phyloP scores from a whole-genome alignment of 2,797 vertebrate genomes.

The Ispidina lecontei region DNA sequence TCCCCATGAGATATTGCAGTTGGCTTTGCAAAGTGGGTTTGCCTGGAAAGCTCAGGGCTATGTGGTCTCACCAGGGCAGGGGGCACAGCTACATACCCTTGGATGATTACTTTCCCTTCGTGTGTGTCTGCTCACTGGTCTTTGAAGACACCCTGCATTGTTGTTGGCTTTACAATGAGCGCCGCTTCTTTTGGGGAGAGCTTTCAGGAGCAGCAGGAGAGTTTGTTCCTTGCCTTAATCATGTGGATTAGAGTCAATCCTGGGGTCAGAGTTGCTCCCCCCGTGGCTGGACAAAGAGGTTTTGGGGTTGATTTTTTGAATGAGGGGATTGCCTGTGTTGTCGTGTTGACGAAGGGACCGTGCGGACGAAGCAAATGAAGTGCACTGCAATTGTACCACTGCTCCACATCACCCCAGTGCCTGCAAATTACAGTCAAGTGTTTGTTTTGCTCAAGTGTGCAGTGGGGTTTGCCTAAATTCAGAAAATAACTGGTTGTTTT shows the following conservation, averaged over 20 bases:
- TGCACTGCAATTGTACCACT: rapidly evolving
- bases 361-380: rapidly evolving
- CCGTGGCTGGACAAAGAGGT: background rate
- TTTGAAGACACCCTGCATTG: background rate
- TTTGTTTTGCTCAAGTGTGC: background rate
- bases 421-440: background rate
- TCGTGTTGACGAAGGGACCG: background rate
- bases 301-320: background rate
- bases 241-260: background rate
- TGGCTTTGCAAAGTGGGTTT: background rate
- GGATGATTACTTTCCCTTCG: background rate
- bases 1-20: rapidly evolving
- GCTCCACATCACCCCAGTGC: background rate
- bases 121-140: background rate
- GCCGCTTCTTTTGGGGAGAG: background rate
- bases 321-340: rapidly evolving
- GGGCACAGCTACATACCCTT: background rate
- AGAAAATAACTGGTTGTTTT: background rate
- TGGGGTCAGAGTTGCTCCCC: background rate
- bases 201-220: background rate
- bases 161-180: background rate
- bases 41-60: rapidly evolving
- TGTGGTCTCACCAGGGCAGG: rapidly evolving
- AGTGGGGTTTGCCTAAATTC: background rate
- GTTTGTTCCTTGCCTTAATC: constrained; percentile 3